These are phyloP conservation scores for Pteria penguin DNA, from an alignment of 2,888 invertebrate species.

Conservation along the genomic window DNA sequence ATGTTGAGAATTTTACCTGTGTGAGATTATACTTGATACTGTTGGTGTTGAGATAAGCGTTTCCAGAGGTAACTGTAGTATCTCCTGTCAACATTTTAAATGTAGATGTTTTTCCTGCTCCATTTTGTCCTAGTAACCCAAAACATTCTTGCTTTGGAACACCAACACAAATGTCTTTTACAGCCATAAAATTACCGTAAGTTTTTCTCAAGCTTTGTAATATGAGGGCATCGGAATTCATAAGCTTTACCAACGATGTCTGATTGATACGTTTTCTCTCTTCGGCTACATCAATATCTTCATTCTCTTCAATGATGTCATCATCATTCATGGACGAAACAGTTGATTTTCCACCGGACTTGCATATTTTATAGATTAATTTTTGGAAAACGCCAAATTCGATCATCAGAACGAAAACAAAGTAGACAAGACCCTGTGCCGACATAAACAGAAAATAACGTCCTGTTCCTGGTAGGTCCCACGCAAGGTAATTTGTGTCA, in stretches of 20 bases:
- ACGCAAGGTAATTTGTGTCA: conserved; percentile 83
- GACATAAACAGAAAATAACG: conserved; percentile 84
- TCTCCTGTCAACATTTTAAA: conserved; percentile 86
- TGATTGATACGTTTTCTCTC: conserved; percentile 77
- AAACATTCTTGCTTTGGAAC: conserved; percentile 85
- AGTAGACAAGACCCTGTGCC: conserved; percentile 82
- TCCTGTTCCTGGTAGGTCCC: conserved; percentile 86
- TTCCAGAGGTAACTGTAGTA: conserved; percentile 81
- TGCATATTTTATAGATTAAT: background rate
- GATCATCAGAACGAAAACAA: conserved; percentile 84
- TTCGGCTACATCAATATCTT: conserved; percentile 77
- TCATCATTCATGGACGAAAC: conserved; percentile 37
- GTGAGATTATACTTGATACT: conserved; percentile 63
- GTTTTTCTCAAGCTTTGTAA: conserved; percentile 85
- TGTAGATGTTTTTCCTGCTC: conserved; percentile 93
- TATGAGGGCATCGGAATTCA: conserved; percentile 82
- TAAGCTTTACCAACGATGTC: conserved; percentile 47
- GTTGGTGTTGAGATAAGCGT: conserved; percentile 81
- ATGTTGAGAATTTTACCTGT: no score
- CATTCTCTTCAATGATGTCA: conserved; percentile 62
- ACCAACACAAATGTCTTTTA: conserved; percentile 73
- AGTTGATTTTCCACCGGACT: conserved; percentile 1
- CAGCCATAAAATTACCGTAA: conserved; percentile 83
- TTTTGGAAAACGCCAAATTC: conserved; percentile 80
- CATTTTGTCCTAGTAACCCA: conserved; percentile 90